A percentile compares a stretch with the other conserved stretches of the same genome.
Conservation (phyloP, 2,797 vertebrate species). For the Helicolenus hilgendorfi region DNA sequence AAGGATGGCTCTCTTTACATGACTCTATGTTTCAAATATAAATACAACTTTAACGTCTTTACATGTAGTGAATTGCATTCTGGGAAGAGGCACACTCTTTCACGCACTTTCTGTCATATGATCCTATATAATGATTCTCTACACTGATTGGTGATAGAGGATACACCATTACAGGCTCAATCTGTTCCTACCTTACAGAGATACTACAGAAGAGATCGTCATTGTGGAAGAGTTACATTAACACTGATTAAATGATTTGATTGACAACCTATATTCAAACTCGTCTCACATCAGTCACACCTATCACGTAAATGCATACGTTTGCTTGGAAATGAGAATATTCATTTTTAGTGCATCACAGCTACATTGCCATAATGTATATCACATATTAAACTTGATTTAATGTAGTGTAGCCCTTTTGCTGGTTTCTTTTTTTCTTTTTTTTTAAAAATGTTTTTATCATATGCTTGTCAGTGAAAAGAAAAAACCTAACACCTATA, state of each 20-base stretch:
- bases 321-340: background rate
- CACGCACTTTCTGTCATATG: background rate
- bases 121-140: slow-evolving; percentile 28
- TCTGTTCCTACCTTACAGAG: slow-evolving; percentile 46
- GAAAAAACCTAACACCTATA: background rate
- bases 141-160: slow-evolving; percentile 48
- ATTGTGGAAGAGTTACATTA: slow-evolving; percentile 63
- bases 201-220: slow-evolving; percentile 42
- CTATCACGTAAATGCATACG: slow-evolving; percentile 34
- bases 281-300: slow-evolving; percentile 74
- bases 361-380: background rate
- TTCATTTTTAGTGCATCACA: background rate
- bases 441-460: background rate
- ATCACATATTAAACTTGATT: background rate
- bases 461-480: background rate
- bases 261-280: slow-evolving; percentile 71
- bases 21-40: slow-evolving; percentile 65
- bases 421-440: background rate
- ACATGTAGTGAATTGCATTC: slow-evolving; percentile 67
- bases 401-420: background rate
- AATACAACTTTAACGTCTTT: slow-evolving; percentile 60
- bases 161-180: slow-evolving; percentile 29
- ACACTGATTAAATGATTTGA: slow-evolving; percentile 63
- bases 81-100: slow-evolving; percentile 47
- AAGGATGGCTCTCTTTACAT: slow-evolving; percentile 44